These are phyloP conservation scores for Stigmatopora nigra DNA, from an alignment of 2,113 vertebrate genomes.

Conservation along the genomic window DNA sequence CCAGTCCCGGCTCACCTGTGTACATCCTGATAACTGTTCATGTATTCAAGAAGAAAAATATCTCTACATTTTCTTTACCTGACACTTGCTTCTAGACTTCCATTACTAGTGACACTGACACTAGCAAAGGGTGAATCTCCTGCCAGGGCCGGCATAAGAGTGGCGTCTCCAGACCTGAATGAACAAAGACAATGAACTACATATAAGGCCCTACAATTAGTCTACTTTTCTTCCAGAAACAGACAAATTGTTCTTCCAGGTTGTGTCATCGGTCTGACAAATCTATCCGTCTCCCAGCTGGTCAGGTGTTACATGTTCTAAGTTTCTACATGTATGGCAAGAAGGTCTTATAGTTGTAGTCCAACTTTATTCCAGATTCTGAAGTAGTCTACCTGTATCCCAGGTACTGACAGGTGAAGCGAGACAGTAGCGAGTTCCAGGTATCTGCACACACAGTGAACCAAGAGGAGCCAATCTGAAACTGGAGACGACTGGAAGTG, in stretches of 20 bases:
- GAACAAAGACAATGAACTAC: slow-evolving; percentile 1
- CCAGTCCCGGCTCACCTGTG: background rate
- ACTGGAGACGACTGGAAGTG: slow-evolving; percentile 37
- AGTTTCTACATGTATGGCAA: slow-evolving; percentile 70
- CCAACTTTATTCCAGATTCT: background rate
- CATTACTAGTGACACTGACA: slow-evolving; percentile 51
- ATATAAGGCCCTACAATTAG: slow-evolving; percentile 63
- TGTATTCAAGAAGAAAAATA: background rate
- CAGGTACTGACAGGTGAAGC: slow-evolving; percentile 74
- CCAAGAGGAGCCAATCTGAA: slow-evolving; percentile 32
- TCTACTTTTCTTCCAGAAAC: background rate
- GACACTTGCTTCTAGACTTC: slow-evolving; percentile 51
- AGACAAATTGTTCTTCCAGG: too few species aligned
- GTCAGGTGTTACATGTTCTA: slow-evolving; percentile 46
- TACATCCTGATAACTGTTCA: background rate
- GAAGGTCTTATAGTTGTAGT: background rate
- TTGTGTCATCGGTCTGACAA: background rate
- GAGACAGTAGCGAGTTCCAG: slow-evolving; percentile 71
- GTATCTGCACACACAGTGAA: slow-evolving; percentile 58
- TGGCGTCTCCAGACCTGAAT: slow-evolving; percentile 70
- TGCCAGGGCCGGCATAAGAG: slow-evolving; percentile 25
- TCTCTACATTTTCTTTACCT: slow-evolving; percentile 42
- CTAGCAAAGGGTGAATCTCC: slow-evolving; percentile 67
- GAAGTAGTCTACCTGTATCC: slow-evolving; percentile 68
- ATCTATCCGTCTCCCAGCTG: slow-evolving; percentile 44